Evolutionary conservation across 2,888 invertebrate species (phyloP).

Genomic region (Acanthococcus lagerstroemiae): DNA sequence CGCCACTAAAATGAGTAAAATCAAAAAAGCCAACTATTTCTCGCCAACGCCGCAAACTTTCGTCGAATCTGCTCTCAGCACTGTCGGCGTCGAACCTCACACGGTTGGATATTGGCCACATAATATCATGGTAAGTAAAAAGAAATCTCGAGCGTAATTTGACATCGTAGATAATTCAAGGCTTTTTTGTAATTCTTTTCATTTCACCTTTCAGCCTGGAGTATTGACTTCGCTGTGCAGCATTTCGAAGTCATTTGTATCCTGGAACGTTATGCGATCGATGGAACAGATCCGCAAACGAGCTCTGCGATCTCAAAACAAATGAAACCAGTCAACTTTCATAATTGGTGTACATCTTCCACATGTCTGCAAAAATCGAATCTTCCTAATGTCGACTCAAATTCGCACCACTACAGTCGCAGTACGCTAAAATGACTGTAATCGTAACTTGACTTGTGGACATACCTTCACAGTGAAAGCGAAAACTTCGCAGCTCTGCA

Average conservation of each 20-base stretch:
- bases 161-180: not conserved
- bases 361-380: no score
- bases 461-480: no score
- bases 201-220: conserved; percentile 11
- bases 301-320: not conserved
- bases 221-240: conserved; percentile 1
- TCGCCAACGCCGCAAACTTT: conserved; percentile 64
- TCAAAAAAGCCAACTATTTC: conserved; percentile 58
- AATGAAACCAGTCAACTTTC: no score
- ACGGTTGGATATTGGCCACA: conserved; percentile 72
- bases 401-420: no score
- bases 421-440: no score
- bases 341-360: no score
- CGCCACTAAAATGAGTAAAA: conserved; percentile 82
- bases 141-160: not conserved
- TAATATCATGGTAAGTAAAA: conserved; percentile 46
- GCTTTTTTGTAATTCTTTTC: not conserved
- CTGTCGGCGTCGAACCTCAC: conserved; percentile 56
- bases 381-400: no score
- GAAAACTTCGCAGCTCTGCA: no score
- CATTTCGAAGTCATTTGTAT: not conserved
- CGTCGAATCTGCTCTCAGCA: conserved; percentile 58
- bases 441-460: no score
- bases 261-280: conserved; percentile 15
- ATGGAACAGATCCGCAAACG: conserved; percentile 9